These are phyloP conservation scores for Corythoichthys intestinalis DNA, from an alignment of 2,113 vertebrate species.

Conservation along the genomic window DNA sequence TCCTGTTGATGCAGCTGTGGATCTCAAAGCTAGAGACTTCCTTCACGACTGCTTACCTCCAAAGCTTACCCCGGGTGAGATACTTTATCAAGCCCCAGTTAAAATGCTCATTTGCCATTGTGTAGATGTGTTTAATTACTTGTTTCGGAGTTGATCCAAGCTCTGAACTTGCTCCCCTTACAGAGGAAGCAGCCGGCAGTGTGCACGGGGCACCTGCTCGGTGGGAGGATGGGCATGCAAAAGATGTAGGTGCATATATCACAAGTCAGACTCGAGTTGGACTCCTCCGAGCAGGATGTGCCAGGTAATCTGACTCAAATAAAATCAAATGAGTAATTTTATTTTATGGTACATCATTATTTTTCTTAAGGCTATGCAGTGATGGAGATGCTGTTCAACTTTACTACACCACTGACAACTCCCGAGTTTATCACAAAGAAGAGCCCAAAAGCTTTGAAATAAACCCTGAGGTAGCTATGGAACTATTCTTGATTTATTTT, in stretches of 20 bases:
- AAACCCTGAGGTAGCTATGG: conserved; percentile 71
- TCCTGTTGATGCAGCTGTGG: conserved; percentile 89
- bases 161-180: not conserved
- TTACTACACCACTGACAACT: conserved; percentile 87
- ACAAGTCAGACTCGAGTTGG: conserved; percentile 79
- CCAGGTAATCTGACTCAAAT: conserved; percentile 61
- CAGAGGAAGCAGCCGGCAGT: conserved; percentile 78
- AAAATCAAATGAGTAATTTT: not conserved
- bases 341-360: not conserved
- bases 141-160: not conserved
- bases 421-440: conserved; percentile 91
- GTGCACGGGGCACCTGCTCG: conserved; percentile 77
- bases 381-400: conserved; percentile 81
- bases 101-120: not conserved
- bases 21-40: conserved; percentile 87
- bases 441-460: conserved; percentile 86
- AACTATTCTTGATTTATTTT: not conserved
- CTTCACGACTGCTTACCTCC: conserved; percentile 93
- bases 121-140: not conserved
- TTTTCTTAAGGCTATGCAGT: conserved; percentile 76
- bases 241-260: conserved; percentile 65
- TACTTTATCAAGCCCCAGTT: not conserved
- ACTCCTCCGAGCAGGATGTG: conserved; percentile 78
- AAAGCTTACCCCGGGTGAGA: conserved; percentile 71
- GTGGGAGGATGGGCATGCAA: conserved; percentile 76